These are phyloP conservation scores for Eulithis testata DNA, from an alignment of 2,888 invertebrate genomes.

Conservation along the genomic window DNA sequence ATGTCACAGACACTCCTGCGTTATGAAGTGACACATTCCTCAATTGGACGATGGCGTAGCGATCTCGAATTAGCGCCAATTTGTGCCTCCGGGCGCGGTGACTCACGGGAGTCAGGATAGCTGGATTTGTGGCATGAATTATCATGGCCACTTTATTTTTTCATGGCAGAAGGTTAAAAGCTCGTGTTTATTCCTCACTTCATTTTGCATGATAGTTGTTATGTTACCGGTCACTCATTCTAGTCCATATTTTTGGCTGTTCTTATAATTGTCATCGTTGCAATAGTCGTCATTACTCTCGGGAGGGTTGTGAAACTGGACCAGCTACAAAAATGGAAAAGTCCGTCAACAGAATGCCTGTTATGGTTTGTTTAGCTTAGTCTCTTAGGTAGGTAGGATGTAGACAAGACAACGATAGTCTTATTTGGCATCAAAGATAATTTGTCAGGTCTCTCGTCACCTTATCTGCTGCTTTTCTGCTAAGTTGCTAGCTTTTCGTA, in stretches of 20 bases:
- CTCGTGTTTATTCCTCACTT: no score
- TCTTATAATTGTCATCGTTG: no score
- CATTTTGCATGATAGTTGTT: no score
- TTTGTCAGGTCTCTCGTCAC: neutral
- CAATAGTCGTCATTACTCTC: no score
- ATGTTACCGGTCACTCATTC: no score
- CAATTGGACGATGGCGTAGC: constrained; percentile 75
- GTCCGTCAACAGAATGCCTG: no score
- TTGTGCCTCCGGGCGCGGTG: constrained; percentile 77
- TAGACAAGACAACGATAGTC: constrained; percentile 1
- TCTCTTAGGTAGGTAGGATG: no score
- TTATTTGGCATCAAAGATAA: constrained; percentile 9
- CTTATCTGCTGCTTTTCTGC: neutral
- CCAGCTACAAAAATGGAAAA: no score
- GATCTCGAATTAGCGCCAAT: constrained; percentile 82
- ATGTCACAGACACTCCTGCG: constrained; percentile 37
- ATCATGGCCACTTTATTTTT: neutral
- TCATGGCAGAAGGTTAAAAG: neutral
- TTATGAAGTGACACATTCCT: constrained; percentile 80
- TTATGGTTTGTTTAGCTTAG: no score
- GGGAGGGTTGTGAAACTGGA: no score
- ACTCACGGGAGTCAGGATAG: constrained; percentile 47
- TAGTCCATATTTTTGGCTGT: no score
- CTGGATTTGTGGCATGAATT: constrained; percentile 10
- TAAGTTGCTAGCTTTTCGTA: neutral